Evolutionary conservation across 2,797 vertebrate genomes (phyloP), one percentile per base, ranked within the genome.

Genomic region (Pyrocephalus nanus): DNA sequence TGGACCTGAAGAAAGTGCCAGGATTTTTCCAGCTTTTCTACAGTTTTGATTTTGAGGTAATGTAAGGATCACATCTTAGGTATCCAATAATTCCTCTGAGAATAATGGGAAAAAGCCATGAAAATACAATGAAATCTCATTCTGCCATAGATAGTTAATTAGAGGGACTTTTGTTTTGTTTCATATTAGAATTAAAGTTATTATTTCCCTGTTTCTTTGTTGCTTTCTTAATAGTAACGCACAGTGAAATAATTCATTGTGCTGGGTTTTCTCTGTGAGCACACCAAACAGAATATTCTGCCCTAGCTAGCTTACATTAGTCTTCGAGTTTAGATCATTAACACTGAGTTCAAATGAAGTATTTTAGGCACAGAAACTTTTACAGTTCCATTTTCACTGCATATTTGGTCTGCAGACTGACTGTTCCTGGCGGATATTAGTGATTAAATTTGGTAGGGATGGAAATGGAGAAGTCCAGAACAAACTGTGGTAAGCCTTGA

Each of bases 1-100:
- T 99, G 98, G 98, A 99, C 91, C 97, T 99, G 95, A 98, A 96
- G 95, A 98, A 98, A 96, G 98, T 99, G 45, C 99, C 99, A 1
- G 98, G 98, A 40, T 99, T 99, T 98, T 99, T 99, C 97, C 99
- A 98, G 94, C 98, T 99, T 65, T 99, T 99, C 97, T 99, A 98
- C 96, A 98, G 99, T 97, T 99, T 98, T 69, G 98, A 99, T 96
- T 92, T 98, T 9, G 98, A 99, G 99, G 99, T 99, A 98, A 95
- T n/a, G 13, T 60, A 75, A 73, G 50, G 82, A 50, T 77, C 18
- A 2, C 12, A 58, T 67, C 29, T 32, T 43, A 17, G 9, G 21
- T 58, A 50, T 77, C 54, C 30, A 60, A 9, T 74, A 71, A 48
- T 67, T 75, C 25, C 55, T 90, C 66, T 62, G 48, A 75, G 67